These are phyloP conservation scores for Leptopilina drosophilae DNA, from an alignment of 2,888 invertebrate genomes.

Conservation along the genomic window DNA sequence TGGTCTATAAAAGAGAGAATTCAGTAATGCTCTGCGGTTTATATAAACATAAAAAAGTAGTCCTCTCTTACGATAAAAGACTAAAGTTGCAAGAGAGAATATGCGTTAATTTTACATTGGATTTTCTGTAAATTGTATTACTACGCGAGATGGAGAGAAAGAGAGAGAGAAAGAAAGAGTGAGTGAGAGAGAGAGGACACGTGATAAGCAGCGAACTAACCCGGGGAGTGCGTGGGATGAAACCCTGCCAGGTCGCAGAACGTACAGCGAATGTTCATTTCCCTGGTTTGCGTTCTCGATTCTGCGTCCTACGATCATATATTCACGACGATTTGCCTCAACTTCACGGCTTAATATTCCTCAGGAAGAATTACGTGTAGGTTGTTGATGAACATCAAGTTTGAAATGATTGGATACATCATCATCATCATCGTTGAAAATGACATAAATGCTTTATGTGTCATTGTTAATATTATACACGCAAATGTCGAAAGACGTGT, in stretches of 20 bases:
- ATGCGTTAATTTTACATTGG: constrained; percentile 16
- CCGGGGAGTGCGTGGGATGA: constrained; percentile 31
- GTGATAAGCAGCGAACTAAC: constrained; percentile 3
- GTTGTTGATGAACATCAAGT: constrained; percentile 2
- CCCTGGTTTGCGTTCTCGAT: constrained; percentile 26
- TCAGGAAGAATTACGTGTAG: constrained; percentile 27
- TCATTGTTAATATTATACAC: constrained; percentile 23
- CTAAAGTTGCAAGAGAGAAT: constrained; percentile 33
- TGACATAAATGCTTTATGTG: constrained; percentile 12
- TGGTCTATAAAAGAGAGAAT: constrained; percentile 27
- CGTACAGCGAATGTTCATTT: constrained; percentile 22
- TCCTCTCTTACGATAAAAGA: constrained; percentile 1
- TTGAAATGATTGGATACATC: constrained; percentile 7
- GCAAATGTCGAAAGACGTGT: not conserved
- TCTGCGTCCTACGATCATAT: constrained; percentile 31
- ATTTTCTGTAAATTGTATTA: constrained; percentile 35
- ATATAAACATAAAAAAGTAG: constrained; percentile 39
- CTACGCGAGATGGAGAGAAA: constrained; percentile 2
- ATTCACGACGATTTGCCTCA: not conserved
- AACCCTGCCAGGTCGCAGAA: constrained; percentile 27
- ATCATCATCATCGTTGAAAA: constrained; percentile 3
- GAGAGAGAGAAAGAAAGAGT: too few species aligned
- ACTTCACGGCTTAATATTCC: constrained; percentile 21
- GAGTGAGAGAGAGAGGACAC: not conserved
- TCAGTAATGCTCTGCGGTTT: constrained; percentile 4